Base-by-base conservation (phyloP, 2,113 vertebrate genomes). In the Nipponia nippon region DNA sequence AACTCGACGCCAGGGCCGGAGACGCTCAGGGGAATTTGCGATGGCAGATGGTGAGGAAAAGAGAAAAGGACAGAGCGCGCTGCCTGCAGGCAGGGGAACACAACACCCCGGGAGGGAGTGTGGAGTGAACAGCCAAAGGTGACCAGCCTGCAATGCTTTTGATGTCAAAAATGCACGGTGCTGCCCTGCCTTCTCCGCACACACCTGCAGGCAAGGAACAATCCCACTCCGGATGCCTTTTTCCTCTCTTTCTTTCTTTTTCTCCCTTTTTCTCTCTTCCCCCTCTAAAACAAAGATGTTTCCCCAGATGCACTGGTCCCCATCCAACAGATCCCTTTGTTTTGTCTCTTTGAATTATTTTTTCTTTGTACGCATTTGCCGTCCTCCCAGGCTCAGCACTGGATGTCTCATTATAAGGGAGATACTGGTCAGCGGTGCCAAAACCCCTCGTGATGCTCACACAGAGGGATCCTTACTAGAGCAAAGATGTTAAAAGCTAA, bases 1-100 rank as follows among this genome's bases (percentile, higher is more conserved):
- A 98, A 98, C 78, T 49, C 59, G 94, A 97, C 0, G 23, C 97
- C 32, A 3, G 40, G n/a, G 38, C 2, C 14, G 93, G 81, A 89
- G 82, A 80, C 11, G 61, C 95, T 93, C 34, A 0, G 87, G 96
- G 96, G 96, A 96, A 95, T 97, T 95, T 90, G 77, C 17, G 4
- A 30, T 6, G 19, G 97, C 97, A 98, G 97, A 98, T 98, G 97
- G 97, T 87, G 94, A 53, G 66, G 95, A 75, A 82, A 93, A 92
- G 73, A 97, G 94, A 91, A 94, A 89, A 93, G 80, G 89, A 75
- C 0, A 1, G 78, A 91, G 83, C 1, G 1, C 13, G 1, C 34
- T 94, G 98, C 97, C 97, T 76, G 88, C 50, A n/a, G 97, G 96
- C 95, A 93, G 0, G 0, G 91, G 93, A 97, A 97, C 81, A 93